Conservation (phyloP, 2,797 vertebrate genomes). For the Borostomias antarcticus region DNA sequence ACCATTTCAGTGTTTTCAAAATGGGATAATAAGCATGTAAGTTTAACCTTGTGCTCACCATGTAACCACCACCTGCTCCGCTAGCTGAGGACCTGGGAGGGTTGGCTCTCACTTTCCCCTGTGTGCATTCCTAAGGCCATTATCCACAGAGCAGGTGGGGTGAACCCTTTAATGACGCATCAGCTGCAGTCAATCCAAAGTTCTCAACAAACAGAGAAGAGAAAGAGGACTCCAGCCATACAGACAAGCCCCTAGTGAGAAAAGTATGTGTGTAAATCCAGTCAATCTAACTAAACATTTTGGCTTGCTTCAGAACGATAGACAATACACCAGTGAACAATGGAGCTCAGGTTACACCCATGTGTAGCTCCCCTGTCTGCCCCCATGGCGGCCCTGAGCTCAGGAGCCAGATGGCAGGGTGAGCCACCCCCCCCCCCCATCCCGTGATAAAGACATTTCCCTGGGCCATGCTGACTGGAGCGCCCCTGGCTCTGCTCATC, state of each 20-base stretch:
- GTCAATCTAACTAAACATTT: slow-evolving; percentile 9
- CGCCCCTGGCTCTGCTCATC: neutral
- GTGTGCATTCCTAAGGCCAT: slow-evolving; percentile 51
- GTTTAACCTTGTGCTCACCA: neutral
- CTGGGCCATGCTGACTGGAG: neutral
- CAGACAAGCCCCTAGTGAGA: slow-evolving; percentile 11
- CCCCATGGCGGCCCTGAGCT: neutral
- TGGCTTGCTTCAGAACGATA: slow-evolving; percentile 18
- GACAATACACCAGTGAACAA: slow-evolving; percentile 42
- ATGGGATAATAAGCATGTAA: neutral
- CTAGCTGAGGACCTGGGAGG: slow-evolving; percentile 43
- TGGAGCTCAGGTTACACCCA: slow-evolving; percentile 42
- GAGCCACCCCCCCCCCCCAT: neutral
- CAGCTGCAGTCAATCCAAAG: slow-evolving; percentile 40
- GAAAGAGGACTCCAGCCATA: slow-evolving; percentile 10
- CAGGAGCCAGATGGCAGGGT: neutral
- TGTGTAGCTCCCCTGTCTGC: neutral
- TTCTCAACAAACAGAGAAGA: slow-evolving; percentile 27
- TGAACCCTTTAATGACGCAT: slow-evolving; percentile 32
- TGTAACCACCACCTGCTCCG: slow-evolving; percentile 50
- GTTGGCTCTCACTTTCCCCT: slow-evolving; percentile 56
- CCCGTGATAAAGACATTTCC: neutral
- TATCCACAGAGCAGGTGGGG: slow-evolving; percentile 63
- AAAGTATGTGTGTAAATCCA: slow-evolving; percentile 19
- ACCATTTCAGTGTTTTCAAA: neutral